Conservation (phyloP, 1,140 invertebrate genomes). For the Ylistrum balloti region DNA sequence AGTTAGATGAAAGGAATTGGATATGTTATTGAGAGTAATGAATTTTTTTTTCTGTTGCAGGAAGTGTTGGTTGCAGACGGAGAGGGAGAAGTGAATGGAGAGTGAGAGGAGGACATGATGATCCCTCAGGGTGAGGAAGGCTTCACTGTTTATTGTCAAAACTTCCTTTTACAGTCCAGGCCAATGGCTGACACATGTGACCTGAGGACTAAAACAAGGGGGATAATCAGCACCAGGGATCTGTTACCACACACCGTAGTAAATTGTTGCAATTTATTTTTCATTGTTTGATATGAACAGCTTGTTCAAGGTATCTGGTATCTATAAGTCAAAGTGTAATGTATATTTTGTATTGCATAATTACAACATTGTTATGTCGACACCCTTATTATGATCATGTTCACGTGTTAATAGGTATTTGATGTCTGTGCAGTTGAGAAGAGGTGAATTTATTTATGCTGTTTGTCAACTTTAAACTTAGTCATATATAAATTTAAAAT, state of each 20-base stretch:
- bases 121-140: not conserved
- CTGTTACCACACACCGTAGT: not conserved
- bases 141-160: slow-evolving; percentile 32
- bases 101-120: not conserved
- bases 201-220: not conserved
- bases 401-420: not conserved
- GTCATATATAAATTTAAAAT: not conserved
- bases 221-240: not conserved
- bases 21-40: no score
- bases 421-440: not conserved
- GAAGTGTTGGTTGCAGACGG: not conserved
- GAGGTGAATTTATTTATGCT: no score
- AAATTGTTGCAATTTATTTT: slow-evolving; percentile 16
- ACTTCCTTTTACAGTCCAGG: not conserved
- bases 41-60: not conserved
- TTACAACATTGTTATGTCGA: not conserved
- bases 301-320: slow-evolving; percentile 25
- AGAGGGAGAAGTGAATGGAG: not conserved
- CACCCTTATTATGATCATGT: not conserved
- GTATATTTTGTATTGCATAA: slow-evolving; percentile 22
- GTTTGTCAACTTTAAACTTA: not conserved
- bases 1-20: no score
- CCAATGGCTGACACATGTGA: not conserved
- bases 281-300: not conserved
- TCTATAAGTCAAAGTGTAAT: slow-evolving; percentile 13